Percentiles rank a stretch among this genome's conserved stretches.
Conservation (phyloP, 2,888 invertebrate genomes). For the Schrankia costaestrigalis region DNA sequence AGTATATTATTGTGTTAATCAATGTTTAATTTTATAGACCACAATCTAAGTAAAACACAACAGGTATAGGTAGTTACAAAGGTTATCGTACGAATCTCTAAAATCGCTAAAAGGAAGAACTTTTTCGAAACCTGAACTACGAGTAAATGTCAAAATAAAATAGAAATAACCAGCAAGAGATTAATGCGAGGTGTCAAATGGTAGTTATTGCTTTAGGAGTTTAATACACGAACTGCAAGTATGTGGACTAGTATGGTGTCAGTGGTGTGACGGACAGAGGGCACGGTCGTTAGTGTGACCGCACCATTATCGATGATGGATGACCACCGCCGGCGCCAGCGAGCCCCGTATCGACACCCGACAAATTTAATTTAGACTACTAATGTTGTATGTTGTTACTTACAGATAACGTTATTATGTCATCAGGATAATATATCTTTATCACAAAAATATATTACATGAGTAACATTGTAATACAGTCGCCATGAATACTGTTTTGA, state of each 20-base stretch:
- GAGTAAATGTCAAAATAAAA: too few species aligned
- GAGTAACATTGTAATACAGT: too few species aligned
- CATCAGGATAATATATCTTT: constrained; percentile 13
- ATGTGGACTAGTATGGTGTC: neutral
- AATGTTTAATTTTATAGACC: too few species aligned
- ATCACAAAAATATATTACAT: constrained; percentile 6
- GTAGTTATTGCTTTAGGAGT: constrained; percentile 10
- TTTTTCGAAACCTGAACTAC: too few species aligned
- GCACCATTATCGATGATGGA: constrained; percentile 74
- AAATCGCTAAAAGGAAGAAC: too few species aligned
- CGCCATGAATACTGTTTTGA: too few species aligned
- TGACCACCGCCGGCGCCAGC: constrained; percentile 63
- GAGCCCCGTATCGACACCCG: constrained; percentile 62
- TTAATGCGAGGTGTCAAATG: constrained; percentile 26
- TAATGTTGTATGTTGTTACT: constrained; percentile 54
- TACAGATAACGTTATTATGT: constrained; percentile 48
- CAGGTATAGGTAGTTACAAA: too few species aligned
- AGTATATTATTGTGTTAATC: too few species aligned
- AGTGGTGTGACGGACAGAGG: constrained; percentile 40
- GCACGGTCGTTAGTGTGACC: constrained; percentile 65
- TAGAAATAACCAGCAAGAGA: too few species aligned
- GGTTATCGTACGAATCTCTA: too few species aligned
- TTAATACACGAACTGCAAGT: neutral
- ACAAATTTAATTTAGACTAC: constrained; percentile 77
- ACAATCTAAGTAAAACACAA: too few species aligned